Base-by-base conservation (phyloP, 2,113 vertebrate genomes). In the Chaetorhynchus papuensis region DNA sequence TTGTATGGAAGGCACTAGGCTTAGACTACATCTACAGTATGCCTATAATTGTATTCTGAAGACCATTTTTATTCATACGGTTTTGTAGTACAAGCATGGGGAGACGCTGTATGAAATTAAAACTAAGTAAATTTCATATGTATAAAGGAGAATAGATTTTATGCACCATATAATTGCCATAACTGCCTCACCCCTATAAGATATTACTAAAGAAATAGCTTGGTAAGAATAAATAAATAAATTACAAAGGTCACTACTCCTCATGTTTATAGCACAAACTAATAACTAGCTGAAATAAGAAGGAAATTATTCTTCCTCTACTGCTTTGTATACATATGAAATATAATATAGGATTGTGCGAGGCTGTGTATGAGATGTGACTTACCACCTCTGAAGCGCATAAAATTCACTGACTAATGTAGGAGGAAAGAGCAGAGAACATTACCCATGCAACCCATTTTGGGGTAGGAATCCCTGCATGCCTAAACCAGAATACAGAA, bases 191-290 rank as follows among this genome's bases (percentile, higher is more conserved):
- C 27, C 31, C 35, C 41, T 87, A 9, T 83, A 95, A 95, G 74
- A 88, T 91, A 94, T 83, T 87, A 87, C 76, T 90, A 78, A 93
- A 88, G 63, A 89, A 95, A 96, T 52, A 81, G 59, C 83, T 69
- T 92, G 41, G 80, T 85, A 89, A 95, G 83, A 89, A 79, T 83
- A 94, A 95, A 79, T 83, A 94, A 95, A 96, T 89, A 93, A 96
- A 96, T 94, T 90, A 83, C 50, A 94, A 82, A 95, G 94, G 82
- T 85, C 85, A 92, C 45, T 80, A 94, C 21, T 15, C 21, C 63
- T 96, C 85, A 66, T 82, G 47, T 81, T 93, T 90, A 77, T 50
- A 90, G 75, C 28, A 70, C 59, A 85, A 83, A 77, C 53, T 83
- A 96, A 89, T 91, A 91, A 92, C 39, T 37, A 93, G 37, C 35